phyloP scores from a whole-genome alignment of 2,113 vertebrate genomes.

The Periophthalmodon schlosseri region DNA sequence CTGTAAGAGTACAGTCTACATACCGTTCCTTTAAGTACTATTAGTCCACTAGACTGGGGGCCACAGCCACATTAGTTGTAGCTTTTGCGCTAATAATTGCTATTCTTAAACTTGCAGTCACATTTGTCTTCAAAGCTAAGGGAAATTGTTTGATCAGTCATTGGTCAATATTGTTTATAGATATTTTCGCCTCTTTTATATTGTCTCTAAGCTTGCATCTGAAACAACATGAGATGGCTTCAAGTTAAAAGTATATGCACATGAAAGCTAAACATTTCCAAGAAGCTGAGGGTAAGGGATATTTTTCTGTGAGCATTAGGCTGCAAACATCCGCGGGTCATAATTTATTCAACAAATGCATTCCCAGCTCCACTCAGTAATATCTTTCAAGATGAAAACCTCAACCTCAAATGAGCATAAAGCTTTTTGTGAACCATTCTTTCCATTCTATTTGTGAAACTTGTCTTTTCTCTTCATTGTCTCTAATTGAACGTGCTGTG shows the following conservation, averaged over 20 bases:
- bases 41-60: not conserved
- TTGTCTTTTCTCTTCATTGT: constrained; percentile 23
- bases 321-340: constrained; percentile 41
- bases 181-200: not conserved
- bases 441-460: constrained; percentile 18
- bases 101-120: not conserved
- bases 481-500: constrained; percentile 34
- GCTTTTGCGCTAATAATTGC: not conserved
- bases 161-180: not conserved
- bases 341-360: constrained; percentile 57
- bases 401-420: constrained; percentile 24
- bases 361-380: constrained; percentile 41
- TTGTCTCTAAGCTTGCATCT: not conserved
- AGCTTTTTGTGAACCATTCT: constrained; percentile 4
- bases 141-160: not conserved
- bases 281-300: not conserved
- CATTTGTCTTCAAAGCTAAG: not conserved
- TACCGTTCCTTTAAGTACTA: not conserved
- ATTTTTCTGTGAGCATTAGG: constrained; percentile 26
- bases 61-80: not conserved
- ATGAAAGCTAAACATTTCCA: not conserved
- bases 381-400: constrained; percentile 40
- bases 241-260: not conserved
- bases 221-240: not conserved
- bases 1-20: too few species aligned